These are phyloP conservation scores for Chinchilla lanigera DNA, from an alignment of 2,113 vertebrate species.

Conservation along the genomic window DNA sequence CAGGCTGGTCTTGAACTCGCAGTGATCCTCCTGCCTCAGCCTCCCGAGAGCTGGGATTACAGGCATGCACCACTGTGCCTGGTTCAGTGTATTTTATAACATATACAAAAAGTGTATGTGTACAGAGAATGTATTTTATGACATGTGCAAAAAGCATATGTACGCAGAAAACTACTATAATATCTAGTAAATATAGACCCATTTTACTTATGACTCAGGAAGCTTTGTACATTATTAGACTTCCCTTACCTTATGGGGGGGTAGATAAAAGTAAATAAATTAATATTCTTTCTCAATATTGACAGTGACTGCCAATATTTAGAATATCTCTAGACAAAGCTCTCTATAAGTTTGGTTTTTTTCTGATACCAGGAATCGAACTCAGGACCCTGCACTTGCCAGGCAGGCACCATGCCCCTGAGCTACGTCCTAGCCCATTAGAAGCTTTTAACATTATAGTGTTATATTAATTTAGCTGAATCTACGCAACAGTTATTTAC, in stretches of 20 bases:
- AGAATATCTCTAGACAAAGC: too few relatives aligned
- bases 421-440: background rate
- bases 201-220: background rate
- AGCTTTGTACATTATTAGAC: background rate
- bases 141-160: background rate
- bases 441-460: background rate
- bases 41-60: too few relatives aligned
- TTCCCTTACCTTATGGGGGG: background rate
- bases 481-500: background rate
- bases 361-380: too few relatives aligned
- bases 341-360: background rate
- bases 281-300: background rate
- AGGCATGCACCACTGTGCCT: too few relatives aligned
- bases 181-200: background rate
- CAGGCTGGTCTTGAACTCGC: too few relatives aligned
- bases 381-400: too few relatives aligned
- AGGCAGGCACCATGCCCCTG: too few relatives aligned
- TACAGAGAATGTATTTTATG: background rate
- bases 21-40: too few relatives aligned
- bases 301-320: background rate
- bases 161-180: background rate
- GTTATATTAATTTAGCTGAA: conserved; percentile 4
- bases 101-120: too few relatives aligned
- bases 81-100: too few relatives aligned
- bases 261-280: background rate